phyloP scores from a whole-genome alignment of 1,140 invertebrate species.

The Zaprionus capensis region DNA sequence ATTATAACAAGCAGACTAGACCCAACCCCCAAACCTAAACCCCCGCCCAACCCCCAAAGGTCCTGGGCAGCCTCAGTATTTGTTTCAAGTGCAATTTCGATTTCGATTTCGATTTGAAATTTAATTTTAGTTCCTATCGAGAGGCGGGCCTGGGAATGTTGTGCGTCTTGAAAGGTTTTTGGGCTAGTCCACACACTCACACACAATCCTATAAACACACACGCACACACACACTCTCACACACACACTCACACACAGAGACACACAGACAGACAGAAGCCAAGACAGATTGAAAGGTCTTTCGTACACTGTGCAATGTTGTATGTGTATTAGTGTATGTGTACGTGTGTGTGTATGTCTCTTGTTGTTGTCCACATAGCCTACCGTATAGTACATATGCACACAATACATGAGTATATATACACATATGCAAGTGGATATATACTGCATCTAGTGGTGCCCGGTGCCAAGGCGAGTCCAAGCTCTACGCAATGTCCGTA shows the following conservation, averaged over 20 bases:
- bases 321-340: slow-evolving; percentile 74
- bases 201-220: not conserved
- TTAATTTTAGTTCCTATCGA: slow-evolving; percentile 6
- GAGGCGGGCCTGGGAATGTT: slow-evolving; percentile 5
- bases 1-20: not conserved
- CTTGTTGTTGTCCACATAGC: slow-evolving; percentile 15
- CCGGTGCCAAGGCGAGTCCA: slow-evolving; percentile 1
- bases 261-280: slow-evolving; percentile 20
- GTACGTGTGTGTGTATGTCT: slow-evolving; percentile 15
- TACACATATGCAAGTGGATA: slow-evolving; percentile 1
- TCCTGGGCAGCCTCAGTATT: slow-evolving; percentile 9
- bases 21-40: not conserved
- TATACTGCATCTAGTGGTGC: slow-evolving; percentile 12
- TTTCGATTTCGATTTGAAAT: not conserved
- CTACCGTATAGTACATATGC: not conserved
- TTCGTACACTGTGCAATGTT: slow-evolving; percentile 68
- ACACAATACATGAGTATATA: slow-evolving; percentile 1
- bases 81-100: slow-evolving; percentile 4
- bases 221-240: not conserved
- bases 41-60: not conserved
- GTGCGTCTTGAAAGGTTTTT: slow-evolving; percentile 9
- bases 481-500: slow-evolving; percentile 3
- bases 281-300: slow-evolving; percentile 20
- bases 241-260: slow-evolving; percentile 7
- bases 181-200: slow-evolving; percentile 3